Conservation (phyloP, 2,113 vertebrate genomes). For the Oceanites oceanicus region DNA sequence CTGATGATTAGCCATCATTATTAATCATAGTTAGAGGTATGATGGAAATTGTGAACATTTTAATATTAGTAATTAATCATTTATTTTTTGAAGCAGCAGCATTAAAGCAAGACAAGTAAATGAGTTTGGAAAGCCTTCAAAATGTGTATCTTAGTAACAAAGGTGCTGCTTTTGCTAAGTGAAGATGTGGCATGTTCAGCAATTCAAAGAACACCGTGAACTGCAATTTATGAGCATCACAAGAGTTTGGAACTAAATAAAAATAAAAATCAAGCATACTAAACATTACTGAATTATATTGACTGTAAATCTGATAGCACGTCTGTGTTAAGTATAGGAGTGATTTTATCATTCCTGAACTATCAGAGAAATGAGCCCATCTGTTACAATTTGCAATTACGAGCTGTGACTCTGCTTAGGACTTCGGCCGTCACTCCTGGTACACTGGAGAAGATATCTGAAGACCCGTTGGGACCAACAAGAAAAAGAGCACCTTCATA, state of each 20-base stretch:
- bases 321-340: neutral
- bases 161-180: neutral
- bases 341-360: neutral
- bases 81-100: neutral
- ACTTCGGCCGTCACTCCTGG: fast-evolving
- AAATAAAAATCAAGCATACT: neutral
- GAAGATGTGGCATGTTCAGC: neutral
- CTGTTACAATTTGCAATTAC: neutral
- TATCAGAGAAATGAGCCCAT: neutral
- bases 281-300: neutral
- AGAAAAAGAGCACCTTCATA: neutral
- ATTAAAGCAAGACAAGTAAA: neutral
- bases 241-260: neutral
- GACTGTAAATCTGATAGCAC: neutral
- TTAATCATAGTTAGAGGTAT: neutral
- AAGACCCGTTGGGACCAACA: neutral
- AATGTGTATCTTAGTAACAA: neutral
- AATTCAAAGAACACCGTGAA: neutral
- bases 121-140: neutral
- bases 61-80: neutral
- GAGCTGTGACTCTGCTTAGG: neutral
- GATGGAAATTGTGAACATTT: neutral
- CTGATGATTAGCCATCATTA: neutral
- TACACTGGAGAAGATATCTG: neutral
- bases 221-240: neutral